Evolutionary conservation across 2,888 invertebrate genomes (phyloP), one percentile per base, ranked within the genome.

Genomic region (Leptopilina syphax): DNA sequence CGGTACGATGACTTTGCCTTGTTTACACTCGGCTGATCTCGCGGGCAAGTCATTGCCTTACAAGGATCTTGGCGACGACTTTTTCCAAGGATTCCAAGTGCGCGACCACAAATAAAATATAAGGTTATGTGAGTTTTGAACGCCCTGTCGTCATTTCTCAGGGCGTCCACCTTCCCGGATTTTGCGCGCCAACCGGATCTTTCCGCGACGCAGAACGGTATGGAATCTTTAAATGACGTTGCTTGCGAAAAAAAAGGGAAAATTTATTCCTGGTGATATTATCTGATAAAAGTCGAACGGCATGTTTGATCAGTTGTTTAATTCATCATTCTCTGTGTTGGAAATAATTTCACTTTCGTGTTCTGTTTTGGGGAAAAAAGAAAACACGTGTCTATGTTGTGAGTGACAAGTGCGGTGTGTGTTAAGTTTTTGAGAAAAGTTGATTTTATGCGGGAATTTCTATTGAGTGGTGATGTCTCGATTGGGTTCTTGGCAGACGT

Each of bases 151-250:
- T 10, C 50, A 50, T 63, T 44, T 44, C 18, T 68, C 68, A 47
- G 68, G 68, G 68, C 68, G 68, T 68, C 68, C 24, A 68, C 68
- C 68, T 68, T 41, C 24, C 68, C n/a, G 70, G 13, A 54, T 13
- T 70, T 70, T 70, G 27, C 54, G 34, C 24, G 24, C 70, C 54
- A 70, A 13, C 54, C 54, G 54, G 70, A 24, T 54, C 34, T 54
- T 70, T 70, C 54, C 70, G 50, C 50, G 54, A 54, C 70, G 50
- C 70, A 70, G 54, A 54, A 54, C 24, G 54, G 24, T 13, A 27
- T 24, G 6, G 54, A 70, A 67, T 67, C 27, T 54, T 70, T n/a
- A 44, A 24, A 50, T 18, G 47, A 9, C 18, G 47, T 24, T 7
- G 3, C 27, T 27, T 50, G 50, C 0, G 47, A 7, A 50, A 50